Percentiles rank a stretch among this genome's conserved stretches.
Evolutionary conservation across 2,888 invertebrate genomes (phyloP).

Genomic region (Epirrita christyi): DNA sequence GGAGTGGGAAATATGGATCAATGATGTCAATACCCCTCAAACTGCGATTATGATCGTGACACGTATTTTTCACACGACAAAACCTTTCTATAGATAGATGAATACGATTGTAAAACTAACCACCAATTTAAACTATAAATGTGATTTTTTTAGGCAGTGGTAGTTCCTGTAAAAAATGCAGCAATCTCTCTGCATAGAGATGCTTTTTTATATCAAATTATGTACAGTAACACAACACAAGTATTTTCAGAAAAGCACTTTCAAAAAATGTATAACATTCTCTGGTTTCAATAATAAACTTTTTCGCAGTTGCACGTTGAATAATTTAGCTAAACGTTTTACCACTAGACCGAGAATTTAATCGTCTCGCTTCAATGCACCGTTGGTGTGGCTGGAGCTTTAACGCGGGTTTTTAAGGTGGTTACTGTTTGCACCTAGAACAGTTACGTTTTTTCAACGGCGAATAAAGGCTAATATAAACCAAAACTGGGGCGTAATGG

Average conservation of each 20-base stretch:
- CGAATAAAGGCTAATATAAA: too few relatives aligned
- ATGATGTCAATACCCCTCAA: conserved; percentile 1
- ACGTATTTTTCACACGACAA: conserved; percentile 1
- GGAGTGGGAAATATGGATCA: neutral
- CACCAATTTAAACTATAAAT: too few relatives aligned
- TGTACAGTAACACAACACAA: neutral
- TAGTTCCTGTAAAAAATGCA: too few relatives aligned
- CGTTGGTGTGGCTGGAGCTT: neutral
- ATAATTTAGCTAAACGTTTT: conserved; percentile 23
- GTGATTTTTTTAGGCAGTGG: too few relatives aligned
- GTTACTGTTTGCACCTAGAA: too few relatives aligned
- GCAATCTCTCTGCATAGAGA: neutral
- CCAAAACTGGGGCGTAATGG: too few relatives aligned
- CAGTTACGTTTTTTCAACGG: too few relatives aligned
- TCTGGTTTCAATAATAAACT: neutral
- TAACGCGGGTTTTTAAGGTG: neutral
- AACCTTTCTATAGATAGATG: neutral
- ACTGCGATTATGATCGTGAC: conserved; percentile 3
- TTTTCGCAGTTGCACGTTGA: conserved; percentile 16
- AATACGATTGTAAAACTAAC: too few relatives aligned
- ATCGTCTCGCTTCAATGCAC: conserved; percentile 26
- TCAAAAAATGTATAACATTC: neutral
- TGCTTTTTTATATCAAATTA: neutral
- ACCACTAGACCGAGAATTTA: conserved; percentile 24
- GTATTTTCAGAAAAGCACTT: neutral